These are phyloP conservation scores for Diarsia dahlii DNA, from an alignment of 2,888 invertebrate genomes.

Conservation along the genomic window DNA sequence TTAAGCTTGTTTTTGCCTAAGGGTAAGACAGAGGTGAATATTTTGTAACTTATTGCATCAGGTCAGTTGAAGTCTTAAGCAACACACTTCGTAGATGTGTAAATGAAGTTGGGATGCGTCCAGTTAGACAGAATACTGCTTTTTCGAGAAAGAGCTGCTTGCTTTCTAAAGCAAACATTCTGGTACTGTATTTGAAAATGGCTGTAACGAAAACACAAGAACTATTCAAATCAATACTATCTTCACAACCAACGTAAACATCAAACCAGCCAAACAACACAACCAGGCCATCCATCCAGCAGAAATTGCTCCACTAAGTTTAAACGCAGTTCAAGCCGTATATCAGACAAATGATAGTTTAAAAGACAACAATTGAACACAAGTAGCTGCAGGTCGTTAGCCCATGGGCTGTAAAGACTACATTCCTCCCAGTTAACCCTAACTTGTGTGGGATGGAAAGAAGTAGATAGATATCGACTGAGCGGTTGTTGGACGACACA, in stretches of 20 bases:
- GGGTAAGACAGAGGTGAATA: not conserved
- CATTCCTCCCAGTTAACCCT: conserved; percentile 58
- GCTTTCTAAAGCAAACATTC: not conserved
- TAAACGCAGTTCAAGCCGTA: conserved; percentile 27
- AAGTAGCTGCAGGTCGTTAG: conserved; percentile 62
- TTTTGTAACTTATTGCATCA: not conserved
- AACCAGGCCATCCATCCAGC: conserved; percentile 26
- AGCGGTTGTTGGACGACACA: conserved; percentile 4
- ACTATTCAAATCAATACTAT: not conserved
- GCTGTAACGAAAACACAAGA: not conserved
- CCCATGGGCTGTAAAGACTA: conserved; percentile 56
- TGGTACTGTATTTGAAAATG: not conserved
- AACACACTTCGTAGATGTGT: not conserved
- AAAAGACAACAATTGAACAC: conserved; percentile 55
- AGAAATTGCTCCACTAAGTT: conserved; percentile 15
- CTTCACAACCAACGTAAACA: not conserved
- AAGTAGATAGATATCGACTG: conserved; percentile 40
- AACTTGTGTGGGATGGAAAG: conserved; percentile 58
- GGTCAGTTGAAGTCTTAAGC: not conserved
- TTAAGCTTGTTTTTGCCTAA: not conserved
- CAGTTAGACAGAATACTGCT: not conserved
- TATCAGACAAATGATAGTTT: conserved; percentile 43
- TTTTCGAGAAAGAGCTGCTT: not conserved
- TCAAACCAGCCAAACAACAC: conserved; percentile 11
- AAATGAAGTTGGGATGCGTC: not conserved